These are phyloP conservation scores for Erinaceus europaeus DNA, from an alignment of 2,113 vertebrate genomes.

Conservation along the genomic window DNA sequence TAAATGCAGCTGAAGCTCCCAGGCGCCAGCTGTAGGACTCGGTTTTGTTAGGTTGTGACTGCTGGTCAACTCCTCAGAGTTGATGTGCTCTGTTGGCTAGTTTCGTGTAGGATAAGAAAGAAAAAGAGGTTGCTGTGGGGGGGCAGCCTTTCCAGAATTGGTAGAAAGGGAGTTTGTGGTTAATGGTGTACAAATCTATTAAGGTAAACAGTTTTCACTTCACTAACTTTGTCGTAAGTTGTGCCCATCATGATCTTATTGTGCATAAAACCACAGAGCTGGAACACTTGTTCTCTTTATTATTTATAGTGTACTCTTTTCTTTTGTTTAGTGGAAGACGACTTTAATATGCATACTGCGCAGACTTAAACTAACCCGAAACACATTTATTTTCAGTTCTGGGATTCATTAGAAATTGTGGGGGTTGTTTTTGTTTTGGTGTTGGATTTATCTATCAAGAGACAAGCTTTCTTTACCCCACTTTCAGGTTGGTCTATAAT, in stretches of 20 bases:
- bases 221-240: background rate
- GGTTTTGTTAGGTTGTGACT: background rate
- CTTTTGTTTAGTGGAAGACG: background rate
- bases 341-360: background rate
- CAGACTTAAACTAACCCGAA: background rate
- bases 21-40: background rate
- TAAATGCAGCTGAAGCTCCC: background rate
- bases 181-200: slow-evolving; percentile 12
- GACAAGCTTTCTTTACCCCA: background rate
- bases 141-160: background rate
- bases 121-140: background rate
- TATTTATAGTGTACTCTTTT: background rate
- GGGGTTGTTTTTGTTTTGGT: slow-evolving; percentile 20
- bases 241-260: background rate
- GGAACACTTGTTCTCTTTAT: slow-evolving; percentile 6
- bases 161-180: slow-evolving; percentile 5
- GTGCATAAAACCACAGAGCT: slow-evolving; percentile 12
- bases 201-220: background rate
- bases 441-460: slow-evolving; percentile 14
- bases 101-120: background rate
- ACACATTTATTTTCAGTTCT: background rate
- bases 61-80: background rate
- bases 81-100: background rate
- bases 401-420: background rate
- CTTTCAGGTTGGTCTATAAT: background rate